These are phyloP conservation scores for Lymantria monacha DNA, from an alignment of 2,888 invertebrate species.

Conservation along the genomic window DNA sequence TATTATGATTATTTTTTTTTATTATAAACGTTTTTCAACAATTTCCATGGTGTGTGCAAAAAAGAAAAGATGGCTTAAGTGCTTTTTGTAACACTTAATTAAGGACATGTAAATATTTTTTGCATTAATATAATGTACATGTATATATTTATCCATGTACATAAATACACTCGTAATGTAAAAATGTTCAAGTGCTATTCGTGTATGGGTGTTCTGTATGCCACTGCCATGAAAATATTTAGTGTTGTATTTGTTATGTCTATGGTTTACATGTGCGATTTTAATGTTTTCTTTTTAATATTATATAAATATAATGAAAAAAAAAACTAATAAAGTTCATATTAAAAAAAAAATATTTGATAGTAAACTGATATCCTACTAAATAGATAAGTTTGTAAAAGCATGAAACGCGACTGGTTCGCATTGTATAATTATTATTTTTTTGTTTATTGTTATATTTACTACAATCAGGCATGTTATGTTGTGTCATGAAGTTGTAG, in stretches of 20 bases:
- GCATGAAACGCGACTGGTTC: conserved; percentile 57
- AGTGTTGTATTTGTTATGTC: conserved; percentile 21
- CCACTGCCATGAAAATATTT: conserved; percentile 64
- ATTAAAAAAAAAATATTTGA: conserved; percentile 32
- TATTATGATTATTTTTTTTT: conserved; percentile 36
- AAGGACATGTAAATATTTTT: conserved; percentile 76
- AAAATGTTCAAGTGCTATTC: conserved; percentile 70
- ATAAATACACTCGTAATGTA: conserved; percentile 68
- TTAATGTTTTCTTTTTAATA: conserved; percentile 24
- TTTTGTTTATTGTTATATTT: conserved; percentile 17
- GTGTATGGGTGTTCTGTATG: conserved; percentile 72
- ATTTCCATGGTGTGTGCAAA: conserved; percentile 40
- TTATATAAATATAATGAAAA: conserved; percentile 19
- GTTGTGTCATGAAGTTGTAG: conserved; percentile 25
- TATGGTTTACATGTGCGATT: conserved; percentile 21
- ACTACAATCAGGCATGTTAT: conserved; percentile 14
- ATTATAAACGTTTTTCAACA: conserved; percentile 32
- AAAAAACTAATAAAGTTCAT: conserved; percentile 27
- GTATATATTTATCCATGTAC: conserved; percentile 62
- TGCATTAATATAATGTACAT: conserved; percentile 68
- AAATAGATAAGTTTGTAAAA: conserved; percentile 51
- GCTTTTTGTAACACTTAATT: conserved; percentile 67
- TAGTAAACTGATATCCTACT: conserved; percentile 46
- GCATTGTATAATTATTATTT: conserved; percentile 37
- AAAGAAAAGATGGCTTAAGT: conserved; percentile 57